A percentile compares a stretch with the other conserved stretches of the same genome.
These are phyloP conservation scores for Microchrysa polita DNA, from an alignment of 2,888 invertebrate species.

Conservation along the genomic window DNA sequence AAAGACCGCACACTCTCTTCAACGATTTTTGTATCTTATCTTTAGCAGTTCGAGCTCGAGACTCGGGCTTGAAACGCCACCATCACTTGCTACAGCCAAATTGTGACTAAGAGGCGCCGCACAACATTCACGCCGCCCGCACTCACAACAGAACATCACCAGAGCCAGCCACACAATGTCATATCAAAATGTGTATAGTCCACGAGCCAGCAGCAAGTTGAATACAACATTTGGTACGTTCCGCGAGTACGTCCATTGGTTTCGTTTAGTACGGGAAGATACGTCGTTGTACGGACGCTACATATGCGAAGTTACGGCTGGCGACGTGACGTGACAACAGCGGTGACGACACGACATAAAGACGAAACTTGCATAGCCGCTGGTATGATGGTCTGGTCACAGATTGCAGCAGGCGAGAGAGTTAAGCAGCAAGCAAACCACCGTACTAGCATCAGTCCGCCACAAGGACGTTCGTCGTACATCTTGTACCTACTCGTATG, in stretches of 20 bases:
- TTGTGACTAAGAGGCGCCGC: constrained; percentile 41
- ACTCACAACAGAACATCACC: constrained; percentile 24
- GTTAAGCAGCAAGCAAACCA: no score
- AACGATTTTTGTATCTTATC: constrained; percentile 40
- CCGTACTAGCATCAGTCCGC: not conserved
- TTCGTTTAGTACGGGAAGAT: constrained; percentile 9
- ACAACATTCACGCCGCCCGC: constrained; percentile 43
- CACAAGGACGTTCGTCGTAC: no score
- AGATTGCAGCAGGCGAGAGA: no score
- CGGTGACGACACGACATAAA: not conserved
- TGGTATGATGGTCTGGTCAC: not conserved
- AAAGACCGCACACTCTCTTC: constrained; percentile 9
- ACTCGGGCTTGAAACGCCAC: constrained; percentile 29
- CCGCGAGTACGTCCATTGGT: not conserved
- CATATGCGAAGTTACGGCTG: not conserved
- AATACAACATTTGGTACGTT: not conserved
- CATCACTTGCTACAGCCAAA: constrained; percentile 39
- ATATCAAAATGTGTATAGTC: not conserved
- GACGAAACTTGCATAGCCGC: constrained; percentile 13
- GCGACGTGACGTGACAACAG: not conserved
- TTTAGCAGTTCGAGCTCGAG: constrained; percentile 23
- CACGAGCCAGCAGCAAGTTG: no score
- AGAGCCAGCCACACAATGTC: constrained; percentile 5
- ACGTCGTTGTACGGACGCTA: not conserved
- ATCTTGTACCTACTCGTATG: no score